Conservation (phyloP, 1,140 invertebrate genomes). For the Drosophila sproati region DNA sequence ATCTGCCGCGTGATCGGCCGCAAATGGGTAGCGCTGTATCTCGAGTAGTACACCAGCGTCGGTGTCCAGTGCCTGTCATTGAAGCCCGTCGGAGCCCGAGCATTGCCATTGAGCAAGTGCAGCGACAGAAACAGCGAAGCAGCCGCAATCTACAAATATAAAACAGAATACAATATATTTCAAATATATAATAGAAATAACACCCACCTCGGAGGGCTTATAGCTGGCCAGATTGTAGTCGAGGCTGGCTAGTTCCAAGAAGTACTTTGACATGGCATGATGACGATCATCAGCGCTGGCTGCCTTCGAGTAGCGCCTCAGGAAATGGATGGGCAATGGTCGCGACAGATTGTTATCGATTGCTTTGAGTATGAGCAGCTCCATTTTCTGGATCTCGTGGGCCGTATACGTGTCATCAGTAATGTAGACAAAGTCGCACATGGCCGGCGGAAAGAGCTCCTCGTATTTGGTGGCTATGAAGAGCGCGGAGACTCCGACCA, state of each 20-base stretch:
- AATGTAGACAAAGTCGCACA: constrained; percentile 96
- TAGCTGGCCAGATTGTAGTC: constrained; percentile 93
- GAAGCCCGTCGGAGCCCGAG: constrained; percentile 72
- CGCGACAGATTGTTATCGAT: constrained; percentile 93
- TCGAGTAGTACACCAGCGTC: constrained; percentile 88
- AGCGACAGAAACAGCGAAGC: constrained; percentile 86
- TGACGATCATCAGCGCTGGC: constrained; percentile 88
- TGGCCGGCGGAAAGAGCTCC: constrained; percentile 95
- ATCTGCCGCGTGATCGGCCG: constrained; percentile 87
- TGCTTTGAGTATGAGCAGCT: constrained; percentile 90
- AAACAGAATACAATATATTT: not conserved
- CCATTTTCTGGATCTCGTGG: constrained; percentile 93
- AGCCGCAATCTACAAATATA: constrained; percentile 82
- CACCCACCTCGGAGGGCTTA: constrained; percentile 89
- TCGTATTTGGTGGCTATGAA: constrained; percentile 98
- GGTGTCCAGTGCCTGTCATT: constrained; percentile 86
- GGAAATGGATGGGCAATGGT: constrained; percentile 94
- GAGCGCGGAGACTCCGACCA: constrained; percentile 96
- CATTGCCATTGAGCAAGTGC: constrained; percentile 85
- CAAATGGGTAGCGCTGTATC: constrained; percentile 86
- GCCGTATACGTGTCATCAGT: constrained; percentile 95
- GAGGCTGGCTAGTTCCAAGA: constrained; percentile 93
- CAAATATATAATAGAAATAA: not conserved
- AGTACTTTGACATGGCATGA: constrained; percentile 96
- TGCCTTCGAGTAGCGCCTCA: constrained; percentile 89